A percentile compares a stretch with the other conserved stretches of the same genome.
phyloP scores from a whole-genome alignment of 2,888 invertebrate genomes.

The Lochmaea crataegi region DNA sequence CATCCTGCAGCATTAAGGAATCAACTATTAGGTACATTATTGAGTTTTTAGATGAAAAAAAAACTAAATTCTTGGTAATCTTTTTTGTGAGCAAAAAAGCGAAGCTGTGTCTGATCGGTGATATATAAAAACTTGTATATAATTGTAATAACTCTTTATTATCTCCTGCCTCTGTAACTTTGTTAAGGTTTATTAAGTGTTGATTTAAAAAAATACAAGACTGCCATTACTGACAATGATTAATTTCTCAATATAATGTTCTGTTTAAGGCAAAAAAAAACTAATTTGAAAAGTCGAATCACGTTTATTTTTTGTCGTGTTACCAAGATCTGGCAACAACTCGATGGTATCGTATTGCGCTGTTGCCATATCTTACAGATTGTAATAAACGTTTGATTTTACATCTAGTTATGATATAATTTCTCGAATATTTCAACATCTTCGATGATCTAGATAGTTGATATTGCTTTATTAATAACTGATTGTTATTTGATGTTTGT shows the following conservation, averaged over 20 bases:
- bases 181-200: conserved; percentile 39
- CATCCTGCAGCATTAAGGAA: conserved; percentile 55
- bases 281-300: neutral
- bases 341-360: neutral
- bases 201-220: conserved; percentile 45
- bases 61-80: conserved; percentile 22
- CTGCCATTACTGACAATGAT: conserved; percentile 44
- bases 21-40: conserved; percentile 26
- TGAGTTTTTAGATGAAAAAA: conserved; percentile 8
- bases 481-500: neutral
- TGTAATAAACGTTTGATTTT: neutral
- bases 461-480: neutral
- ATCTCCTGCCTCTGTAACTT: conserved; percentile 46
- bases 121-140: conserved; percentile 53
- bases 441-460: neutral
- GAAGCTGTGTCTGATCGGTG: conserved; percentile 57
- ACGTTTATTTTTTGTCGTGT: neutral
- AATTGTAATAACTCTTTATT: conserved; percentile 46
- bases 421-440: neutral
- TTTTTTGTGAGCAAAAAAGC: conserved; percentile 45
- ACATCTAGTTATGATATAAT: conserved; percentile 1
- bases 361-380: neutral
- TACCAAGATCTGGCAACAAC: neutral
- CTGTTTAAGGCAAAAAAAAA: neutral
- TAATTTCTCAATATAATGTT: neutral